phyloP scores from a whole-genome alignment of 2,888 invertebrate species.

The Drosophila recens region DNA sequence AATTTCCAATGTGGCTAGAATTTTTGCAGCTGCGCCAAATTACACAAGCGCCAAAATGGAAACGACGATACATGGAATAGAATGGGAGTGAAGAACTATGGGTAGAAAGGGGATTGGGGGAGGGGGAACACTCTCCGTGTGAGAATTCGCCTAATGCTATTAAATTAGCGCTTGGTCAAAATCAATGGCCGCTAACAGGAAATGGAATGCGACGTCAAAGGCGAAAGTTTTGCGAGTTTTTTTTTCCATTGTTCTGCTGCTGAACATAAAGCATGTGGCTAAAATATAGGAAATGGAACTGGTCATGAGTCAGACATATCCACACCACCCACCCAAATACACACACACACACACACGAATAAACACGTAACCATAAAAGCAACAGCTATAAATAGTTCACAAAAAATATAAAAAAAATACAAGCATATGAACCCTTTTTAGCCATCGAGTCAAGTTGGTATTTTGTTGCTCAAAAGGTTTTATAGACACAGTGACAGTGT shows the following conservation, averaged over 20 bases:
- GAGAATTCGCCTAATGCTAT: constrained; percentile 54
- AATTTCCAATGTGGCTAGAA: constrained; percentile 51
- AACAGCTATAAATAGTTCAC: constrained; percentile 40
- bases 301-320: constrained; percentile 47
- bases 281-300: constrained; percentile 46
- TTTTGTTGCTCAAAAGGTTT: constrained; percentile 12
- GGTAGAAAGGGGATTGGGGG: background rate
- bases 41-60: constrained; percentile 22
- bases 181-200: constrained; percentile 59
- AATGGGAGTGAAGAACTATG: background rate
- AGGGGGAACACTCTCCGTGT: background rate
- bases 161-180: constrained; percentile 64
- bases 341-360: constrained; percentile 45
- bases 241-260: constrained; percentile 36
- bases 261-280: constrained; percentile 46
- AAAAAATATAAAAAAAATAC: constrained; percentile 5
- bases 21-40: constrained; percentile 64
- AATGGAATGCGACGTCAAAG: constrained; percentile 55
- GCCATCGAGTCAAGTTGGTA: constrained; percentile 31
- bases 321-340: constrained; percentile 19
- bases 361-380: constrained; percentile 63
- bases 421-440: constrained; percentile 50
- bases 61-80: background rate
- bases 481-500: background rate
- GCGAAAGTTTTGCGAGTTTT: constrained; percentile 25